phyloP scores from a whole-genome alignment of 1,140 invertebrate genomes.

The Lutraria rhynchaena region DNA sequence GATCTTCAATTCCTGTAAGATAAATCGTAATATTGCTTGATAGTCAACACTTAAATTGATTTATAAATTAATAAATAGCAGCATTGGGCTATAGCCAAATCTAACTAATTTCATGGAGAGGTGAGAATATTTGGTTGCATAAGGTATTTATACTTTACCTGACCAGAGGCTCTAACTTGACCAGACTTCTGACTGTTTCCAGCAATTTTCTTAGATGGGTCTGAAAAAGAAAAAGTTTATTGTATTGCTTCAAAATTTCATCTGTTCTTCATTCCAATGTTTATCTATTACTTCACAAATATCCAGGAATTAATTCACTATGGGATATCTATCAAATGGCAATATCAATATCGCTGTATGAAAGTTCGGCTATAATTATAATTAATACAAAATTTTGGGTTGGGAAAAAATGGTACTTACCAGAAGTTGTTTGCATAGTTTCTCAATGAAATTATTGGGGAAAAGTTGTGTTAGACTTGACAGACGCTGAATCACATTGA shows the following conservation, averaged over 20 bases:
- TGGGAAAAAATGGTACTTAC: too few species aligned
- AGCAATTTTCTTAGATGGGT: conserved; percentile 91
- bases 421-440: conserved; percentile 94
- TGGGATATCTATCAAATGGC: too few species aligned
- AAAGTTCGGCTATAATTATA: too few species aligned
- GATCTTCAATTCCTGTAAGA: conserved; percentile 84
- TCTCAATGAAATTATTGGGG: conserved; percentile 97
- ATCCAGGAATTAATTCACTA: not conserved
- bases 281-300: not conserved
- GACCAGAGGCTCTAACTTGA: conserved; percentile 75
- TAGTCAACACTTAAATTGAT: too few species aligned
- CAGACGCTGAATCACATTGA: conserved; percentile 93
- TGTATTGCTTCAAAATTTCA: conserved; percentile 8
- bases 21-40: too few species aligned
- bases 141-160: conserved; percentile 69
- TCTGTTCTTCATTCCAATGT: not conserved
- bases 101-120: too few species aligned
- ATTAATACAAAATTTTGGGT: too few species aligned
- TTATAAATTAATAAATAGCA: too few species aligned
- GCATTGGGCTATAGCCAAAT: too few species aligned
- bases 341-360: too few species aligned
- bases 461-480: conserved; percentile 97
- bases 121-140: too few species aligned
- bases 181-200: conserved; percentile 87
- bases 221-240: conserved; percentile 69